Conservation (phyloP, 2,113 vertebrate genomes). For the Nesogale talazaci region DNA sequence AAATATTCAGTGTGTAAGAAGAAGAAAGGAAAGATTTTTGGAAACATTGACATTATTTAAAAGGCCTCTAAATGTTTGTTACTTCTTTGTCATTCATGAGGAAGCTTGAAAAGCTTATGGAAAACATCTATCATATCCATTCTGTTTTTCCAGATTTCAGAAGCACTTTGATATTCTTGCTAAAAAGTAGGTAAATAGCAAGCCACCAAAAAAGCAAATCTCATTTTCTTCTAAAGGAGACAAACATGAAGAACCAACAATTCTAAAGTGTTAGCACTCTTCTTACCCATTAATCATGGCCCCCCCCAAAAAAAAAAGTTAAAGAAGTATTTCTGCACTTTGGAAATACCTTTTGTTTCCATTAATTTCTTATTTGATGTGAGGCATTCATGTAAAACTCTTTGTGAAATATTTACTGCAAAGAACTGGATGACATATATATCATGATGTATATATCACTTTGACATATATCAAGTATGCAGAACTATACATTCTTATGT, state of each 20-base stretch:
- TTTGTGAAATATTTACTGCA: not conserved
- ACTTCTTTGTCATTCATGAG: not conserved
- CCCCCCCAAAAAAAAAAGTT: constrained; percentile 33
- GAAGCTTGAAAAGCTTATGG: not conserved
- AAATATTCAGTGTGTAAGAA: not conserved
- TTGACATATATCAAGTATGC: too few species aligned
- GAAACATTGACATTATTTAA: not conserved
- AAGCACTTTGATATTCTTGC: too few species aligned
- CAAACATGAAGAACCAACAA: not conserved
- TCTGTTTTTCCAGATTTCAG: too few species aligned
- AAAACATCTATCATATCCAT: too few species aligned
- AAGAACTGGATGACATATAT: not conserved
- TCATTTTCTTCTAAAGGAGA: constrained; percentile 15
- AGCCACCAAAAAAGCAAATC: constrained; percentile 8
- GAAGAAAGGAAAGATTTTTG: not conserved
- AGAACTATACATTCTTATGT: not conserved
- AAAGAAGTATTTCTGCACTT: not conserved
- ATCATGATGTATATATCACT: too few species aligned
- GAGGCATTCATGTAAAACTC: not conserved
- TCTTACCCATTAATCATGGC: too few species aligned
- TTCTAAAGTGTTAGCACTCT: not conserved
- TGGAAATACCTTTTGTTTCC: not conserved
- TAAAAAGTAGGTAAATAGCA: not conserved
- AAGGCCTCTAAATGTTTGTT: not conserved
- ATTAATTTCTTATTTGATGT: constrained; percentile 35